phyloP scores from a whole-genome alignment of 2,888 invertebrate genomes.

The Latrodectus elegans region DNA sequence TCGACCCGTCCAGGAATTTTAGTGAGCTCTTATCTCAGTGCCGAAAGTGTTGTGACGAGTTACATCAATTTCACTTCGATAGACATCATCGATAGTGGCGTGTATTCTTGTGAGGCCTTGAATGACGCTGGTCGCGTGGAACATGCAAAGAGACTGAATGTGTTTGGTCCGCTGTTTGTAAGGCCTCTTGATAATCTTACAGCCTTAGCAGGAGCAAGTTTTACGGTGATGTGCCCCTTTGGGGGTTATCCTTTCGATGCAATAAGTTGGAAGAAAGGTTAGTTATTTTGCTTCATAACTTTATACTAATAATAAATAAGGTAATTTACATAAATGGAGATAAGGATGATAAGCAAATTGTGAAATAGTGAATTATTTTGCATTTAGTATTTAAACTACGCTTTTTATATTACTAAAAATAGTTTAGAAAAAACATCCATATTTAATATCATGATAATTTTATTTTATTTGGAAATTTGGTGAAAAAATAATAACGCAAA shows the following conservation, averaged over 20 bases:
- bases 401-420: no score
- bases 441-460: no score
- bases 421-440: no score
- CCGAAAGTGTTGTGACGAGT: conserved; percentile 53
- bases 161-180: conserved; percentile 70
- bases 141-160: conserved; percentile 70
- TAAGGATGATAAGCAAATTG: no score
- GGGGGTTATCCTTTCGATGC: conserved; percentile 70
- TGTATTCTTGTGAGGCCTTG: conserved; percentile 70
- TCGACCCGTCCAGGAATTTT: conserved; percentile 67
- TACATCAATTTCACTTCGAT: conserved; percentile 68
- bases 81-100: conserved; percentile 71
- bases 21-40: conserved; percentile 61
- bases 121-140: conserved; percentile 69
- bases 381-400: no score
- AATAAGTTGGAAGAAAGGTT: conserved; percentile 70
- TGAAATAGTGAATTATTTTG: no score
- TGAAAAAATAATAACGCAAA: no score
- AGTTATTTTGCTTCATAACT: neutral
- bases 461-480: no score
- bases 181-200: conserved; percentile 70
- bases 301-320: no score
- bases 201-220: conserved; percentile 67
- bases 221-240: conserved; percentile 70
- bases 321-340: no score